phyloP scores from a whole-genome alignment of 2,113 vertebrate species.

The Dasyornis broadbenti region DNA sequence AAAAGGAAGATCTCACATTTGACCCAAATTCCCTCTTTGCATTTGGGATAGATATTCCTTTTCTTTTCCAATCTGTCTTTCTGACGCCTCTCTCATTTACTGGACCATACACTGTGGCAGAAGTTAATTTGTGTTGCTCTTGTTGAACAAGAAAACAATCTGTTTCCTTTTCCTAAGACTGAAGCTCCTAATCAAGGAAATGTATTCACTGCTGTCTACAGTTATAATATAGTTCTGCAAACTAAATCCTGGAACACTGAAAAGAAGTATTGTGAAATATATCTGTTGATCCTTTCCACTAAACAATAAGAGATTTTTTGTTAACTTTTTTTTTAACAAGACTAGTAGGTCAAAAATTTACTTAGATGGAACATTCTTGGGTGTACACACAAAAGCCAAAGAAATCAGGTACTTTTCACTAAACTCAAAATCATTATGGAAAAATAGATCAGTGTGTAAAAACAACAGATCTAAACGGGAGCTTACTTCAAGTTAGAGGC shows the following conservation, averaged over 20 bases:
- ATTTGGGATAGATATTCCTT: neutral
- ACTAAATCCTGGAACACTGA: neutral
- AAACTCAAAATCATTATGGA: neutral
- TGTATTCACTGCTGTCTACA: neutral
- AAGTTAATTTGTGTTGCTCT: neutral
- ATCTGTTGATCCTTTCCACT: neutral
- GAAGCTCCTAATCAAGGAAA: conserved; percentile 17
- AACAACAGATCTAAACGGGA: neutral
- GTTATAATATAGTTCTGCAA: neutral
- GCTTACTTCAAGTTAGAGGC: neutral
- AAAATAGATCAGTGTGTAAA: neutral
- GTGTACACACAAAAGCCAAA: neutral
- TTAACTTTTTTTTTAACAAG: neutral
- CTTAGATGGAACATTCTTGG: neutral
- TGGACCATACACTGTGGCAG: neutral
- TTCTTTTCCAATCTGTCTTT: neutral
- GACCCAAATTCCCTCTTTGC: neutral
- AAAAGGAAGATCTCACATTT: neutral
- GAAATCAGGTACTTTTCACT: neutral
- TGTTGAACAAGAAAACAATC: neutral
- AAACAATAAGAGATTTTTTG: neutral
- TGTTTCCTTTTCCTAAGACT: neutral
- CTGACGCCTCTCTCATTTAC: neutral
- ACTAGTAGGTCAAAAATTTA: neutral
- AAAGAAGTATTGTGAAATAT: neutral